Conservation (phyloP, 1,140 invertebrate genomes). For the Eupeodes corollae region DNA sequence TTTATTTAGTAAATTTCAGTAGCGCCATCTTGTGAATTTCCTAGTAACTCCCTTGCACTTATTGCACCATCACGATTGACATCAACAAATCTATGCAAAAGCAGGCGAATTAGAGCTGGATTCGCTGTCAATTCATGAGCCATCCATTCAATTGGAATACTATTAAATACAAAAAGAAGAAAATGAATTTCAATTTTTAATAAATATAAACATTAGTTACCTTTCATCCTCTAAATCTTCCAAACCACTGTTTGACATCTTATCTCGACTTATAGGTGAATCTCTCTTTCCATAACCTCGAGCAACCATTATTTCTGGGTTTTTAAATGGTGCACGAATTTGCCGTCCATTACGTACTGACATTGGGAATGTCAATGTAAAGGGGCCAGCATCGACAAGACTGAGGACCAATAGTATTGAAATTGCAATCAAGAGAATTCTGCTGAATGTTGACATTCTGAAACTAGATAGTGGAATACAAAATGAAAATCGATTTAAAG, state of each 20-base stretch:
- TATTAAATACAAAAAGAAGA: too few relatives aligned
- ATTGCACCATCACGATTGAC: background rate
- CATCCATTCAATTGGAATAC: background rate
- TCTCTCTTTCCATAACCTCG: background rate
- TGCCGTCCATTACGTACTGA: background rate
- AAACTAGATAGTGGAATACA: too few relatives aligned
- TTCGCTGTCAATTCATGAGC: background rate
- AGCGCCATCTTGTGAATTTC: background rate
- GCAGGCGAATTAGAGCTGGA: background rate
- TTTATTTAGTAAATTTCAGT: background rate
- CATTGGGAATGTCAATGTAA: background rate
- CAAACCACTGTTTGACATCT: too few relatives aligned
- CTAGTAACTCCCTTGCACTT: background rate
- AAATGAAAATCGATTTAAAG: too few relatives aligned
- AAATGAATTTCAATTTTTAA: too few relatives aligned
- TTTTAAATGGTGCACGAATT: background rate
- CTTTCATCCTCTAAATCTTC: too few relatives aligned
- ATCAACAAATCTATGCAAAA: background rate
- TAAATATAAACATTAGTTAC: too few relatives aligned
- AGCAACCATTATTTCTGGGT: background rate
- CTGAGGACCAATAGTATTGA: too few relatives aligned
- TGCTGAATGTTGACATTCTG: too few relatives aligned
- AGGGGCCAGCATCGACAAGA: background rate
- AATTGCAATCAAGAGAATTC: too few relatives aligned
- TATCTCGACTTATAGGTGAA: background rate